Evolutionary conservation across 2,888 invertebrate genomes (phyloP), one percentile per base, ranked within the genome.

Genomic region (Polietes domitor): DNA sequence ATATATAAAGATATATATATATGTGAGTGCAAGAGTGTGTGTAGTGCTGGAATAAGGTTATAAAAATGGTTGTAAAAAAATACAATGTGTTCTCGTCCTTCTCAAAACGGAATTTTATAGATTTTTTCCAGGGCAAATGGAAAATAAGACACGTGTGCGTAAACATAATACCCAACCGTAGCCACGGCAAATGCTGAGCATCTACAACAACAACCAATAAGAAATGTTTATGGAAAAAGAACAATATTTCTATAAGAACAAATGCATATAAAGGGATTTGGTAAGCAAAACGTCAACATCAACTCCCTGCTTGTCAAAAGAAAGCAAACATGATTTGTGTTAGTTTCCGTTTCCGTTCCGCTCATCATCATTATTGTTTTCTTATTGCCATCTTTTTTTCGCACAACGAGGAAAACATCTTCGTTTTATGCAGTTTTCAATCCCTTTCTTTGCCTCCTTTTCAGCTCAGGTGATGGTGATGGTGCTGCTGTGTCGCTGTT

Each of bases 371-470:
- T 75, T 77, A 37, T 37, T 37, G 37, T 37, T 37, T 83, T 80
- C 73, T 83, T 77, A 32, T 6, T 9, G 32, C 47, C 80, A 68
- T 75, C 73, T 80, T 83, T 77, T 77, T 77, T 74, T 63, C 73
- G 73, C 77, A 71, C 55, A 58, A 43, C 26, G 32, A 3, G 26
- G 47, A 71, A 72, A 79, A 80, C 73, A 68, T 77, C 77, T 83
- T 74, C 70, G 61, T 81, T 76, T 77, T 53, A 75, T 84, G 77
- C 83, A 81, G 55, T 74, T 83, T 65, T 77, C 82, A 76, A 75
- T 47, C 70, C 68, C 73, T 77, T 47, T 21, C 32, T 70, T 72
- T 26, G 26, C 70, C 53, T 63, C 47, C 47, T 47, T 47, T n/a
- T n/a, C 47, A n/a, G 1, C n/a, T n/a, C 58, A 58, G 58, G 58